Evolutionary conservation across 2,113 vertebrate genomes (phyloP).

Genomic region (Mobula birostris): DNA sequence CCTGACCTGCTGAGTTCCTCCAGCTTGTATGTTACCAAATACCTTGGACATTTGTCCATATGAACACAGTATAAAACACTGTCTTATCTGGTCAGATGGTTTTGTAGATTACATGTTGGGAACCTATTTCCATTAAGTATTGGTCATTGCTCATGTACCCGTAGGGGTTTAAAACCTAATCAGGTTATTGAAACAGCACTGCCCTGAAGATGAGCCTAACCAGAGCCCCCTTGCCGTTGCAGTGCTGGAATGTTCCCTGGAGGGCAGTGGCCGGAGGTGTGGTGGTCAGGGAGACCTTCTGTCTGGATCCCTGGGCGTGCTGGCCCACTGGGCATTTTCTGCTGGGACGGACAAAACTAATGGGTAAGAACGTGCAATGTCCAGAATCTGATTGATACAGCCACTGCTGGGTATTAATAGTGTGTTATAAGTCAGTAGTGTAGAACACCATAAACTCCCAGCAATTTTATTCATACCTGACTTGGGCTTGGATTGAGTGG

Average conservation of each 20-base stretch:
- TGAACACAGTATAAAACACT: too few relatives aligned
- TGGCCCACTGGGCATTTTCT: constrained; percentile 83
- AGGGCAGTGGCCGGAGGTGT: constrained; percentile 84
- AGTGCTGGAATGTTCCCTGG: constrained; percentile 75
- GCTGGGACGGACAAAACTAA: constrained; percentile 66
- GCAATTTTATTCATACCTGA: background rate
- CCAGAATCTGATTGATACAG: background rate
- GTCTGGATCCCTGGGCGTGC: constrained; percentile 78
- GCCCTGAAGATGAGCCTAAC: background rate
- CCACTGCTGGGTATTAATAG: too few relatives aligned
- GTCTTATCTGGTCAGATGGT: too few relatives aligned
- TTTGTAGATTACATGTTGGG: too few relatives aligned
- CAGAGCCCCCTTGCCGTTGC: constrained; percentile 13
- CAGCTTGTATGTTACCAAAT: too few relatives aligned
- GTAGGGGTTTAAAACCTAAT: background rate
- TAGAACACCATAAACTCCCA: background rate
- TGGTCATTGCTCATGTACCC: too few relatives aligned
- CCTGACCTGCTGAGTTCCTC: too few relatives aligned
- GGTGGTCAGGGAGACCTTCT: constrained; percentile 94
- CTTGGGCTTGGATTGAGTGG: background rate
- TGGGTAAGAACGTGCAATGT: constrained; percentile 56
- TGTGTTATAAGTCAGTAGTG: background rate
- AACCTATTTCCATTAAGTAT: too few relatives aligned
- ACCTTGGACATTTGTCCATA: too few relatives aligned
- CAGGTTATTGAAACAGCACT: background rate